These are phyloP conservation scores for Parasteatoda tepidariorum DNA, from an alignment of 1,140 invertebrate genomes.

Conservation along the genomic window DNA sequence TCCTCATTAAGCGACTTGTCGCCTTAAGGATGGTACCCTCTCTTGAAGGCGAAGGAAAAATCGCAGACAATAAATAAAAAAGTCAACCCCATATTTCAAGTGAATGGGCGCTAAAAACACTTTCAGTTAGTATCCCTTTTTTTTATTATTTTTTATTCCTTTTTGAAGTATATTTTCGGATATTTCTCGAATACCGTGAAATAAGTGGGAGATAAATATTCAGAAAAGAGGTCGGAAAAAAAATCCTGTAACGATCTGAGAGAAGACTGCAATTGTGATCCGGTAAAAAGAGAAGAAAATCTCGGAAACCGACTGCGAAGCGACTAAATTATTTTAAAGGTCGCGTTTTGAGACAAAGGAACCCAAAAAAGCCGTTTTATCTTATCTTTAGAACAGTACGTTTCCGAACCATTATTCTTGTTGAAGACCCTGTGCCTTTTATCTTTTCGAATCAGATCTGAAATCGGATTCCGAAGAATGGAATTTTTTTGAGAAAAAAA, in stretches of 20 bases:
- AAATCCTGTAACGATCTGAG: neutral
- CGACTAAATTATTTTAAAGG: conserved; percentile 37
- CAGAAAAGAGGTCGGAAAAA: neutral
- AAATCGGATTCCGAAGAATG: conserved; percentile 5
- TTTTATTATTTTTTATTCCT: too few relatives aligned
- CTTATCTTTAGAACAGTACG: conserved; percentile 50
- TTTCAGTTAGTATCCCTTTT: too few relatives aligned
- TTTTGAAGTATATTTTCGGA: too few relatives aligned
- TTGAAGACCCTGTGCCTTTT: conserved; percentile 16
- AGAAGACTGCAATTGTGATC: neutral
- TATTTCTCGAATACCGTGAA: neutral
- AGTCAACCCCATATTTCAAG: too few relatives aligned
- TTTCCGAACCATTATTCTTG: conserved; percentile 42
- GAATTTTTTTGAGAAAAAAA: too few relatives aligned
- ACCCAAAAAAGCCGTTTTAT: conserved; percentile 2
- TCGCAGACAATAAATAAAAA: too few relatives aligned
- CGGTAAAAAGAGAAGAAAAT: neutral
- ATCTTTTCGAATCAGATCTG: conserved; percentile 6
- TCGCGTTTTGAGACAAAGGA: conserved; percentile 11
- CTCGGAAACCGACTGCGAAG: conserved; percentile 2
- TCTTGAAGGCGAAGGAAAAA: too few relatives aligned
- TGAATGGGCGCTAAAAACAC: conserved; percentile 21
- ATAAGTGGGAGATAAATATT: conserved; percentile 38
- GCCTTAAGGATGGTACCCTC: too few relatives aligned
- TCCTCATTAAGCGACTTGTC: too few relatives aligned